Percentiles rank a stretch among this genome's conserved stretches.
These are phyloP conservation scores for Endomychus coccineus DNA, from an alignment of 2,888 invertebrate species.

Conservation along the genomic window DNA sequence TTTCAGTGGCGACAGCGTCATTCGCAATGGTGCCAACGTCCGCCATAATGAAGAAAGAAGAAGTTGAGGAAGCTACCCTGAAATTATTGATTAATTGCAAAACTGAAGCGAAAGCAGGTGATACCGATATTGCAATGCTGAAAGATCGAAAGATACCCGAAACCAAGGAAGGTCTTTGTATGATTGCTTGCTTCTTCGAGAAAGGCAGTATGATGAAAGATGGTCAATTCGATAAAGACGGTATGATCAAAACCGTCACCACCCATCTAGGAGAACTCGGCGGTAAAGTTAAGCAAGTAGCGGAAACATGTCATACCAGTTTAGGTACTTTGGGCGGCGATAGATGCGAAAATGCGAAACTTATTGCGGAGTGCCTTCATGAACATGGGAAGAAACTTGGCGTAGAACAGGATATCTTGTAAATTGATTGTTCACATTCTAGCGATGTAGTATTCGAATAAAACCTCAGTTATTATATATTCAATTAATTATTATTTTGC, in stretches of 20 bases:
- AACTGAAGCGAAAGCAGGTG: conserved; percentile 32
- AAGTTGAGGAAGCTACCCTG: conserved; percentile 23
- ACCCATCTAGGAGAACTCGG: conserved; percentile 25
- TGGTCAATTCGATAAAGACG: conserved; percentile 35
- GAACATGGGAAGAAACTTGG: conserved; percentile 24
- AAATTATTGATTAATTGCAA: conserved; percentile 30
- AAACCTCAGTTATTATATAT: no score
- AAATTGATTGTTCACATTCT: no score
- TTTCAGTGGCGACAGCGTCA: no score
- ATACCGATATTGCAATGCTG: conserved; percentile 32
- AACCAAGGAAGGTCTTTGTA: conserved; percentile 33
- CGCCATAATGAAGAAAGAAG: not conserved
- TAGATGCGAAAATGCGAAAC: conserved; percentile 32
- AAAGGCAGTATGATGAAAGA: conserved; percentile 34
- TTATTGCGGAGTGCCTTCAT: conserved; percentile 32
- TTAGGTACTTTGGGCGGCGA: conserved; percentile 24
- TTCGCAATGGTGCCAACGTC: not conserved
- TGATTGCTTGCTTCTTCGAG: conserved; percentile 37
- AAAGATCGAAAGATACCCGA: conserved; percentile 32
- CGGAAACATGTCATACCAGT: conserved; percentile 34
- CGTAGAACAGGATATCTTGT: conserved; percentile 3
- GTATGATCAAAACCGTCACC: conserved; percentile 31
- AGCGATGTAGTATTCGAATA: no score
- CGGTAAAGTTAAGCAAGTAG: conserved; percentile 25
- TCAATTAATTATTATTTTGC: no score